Conservation (phyloP, 2,797 vertebrate genomes). For the Sphenopsis melanotis region DNA sequence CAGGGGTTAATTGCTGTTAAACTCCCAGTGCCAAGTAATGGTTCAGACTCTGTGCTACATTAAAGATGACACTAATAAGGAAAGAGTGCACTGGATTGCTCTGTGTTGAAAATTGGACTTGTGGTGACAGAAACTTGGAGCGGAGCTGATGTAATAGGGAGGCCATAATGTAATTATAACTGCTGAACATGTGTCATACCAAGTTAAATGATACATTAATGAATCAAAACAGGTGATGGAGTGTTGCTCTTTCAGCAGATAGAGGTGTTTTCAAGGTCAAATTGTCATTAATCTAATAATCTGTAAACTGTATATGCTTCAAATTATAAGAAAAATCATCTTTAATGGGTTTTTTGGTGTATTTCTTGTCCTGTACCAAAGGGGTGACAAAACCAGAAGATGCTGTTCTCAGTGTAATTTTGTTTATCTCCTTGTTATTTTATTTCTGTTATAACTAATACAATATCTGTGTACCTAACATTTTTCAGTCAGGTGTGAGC, state of each 20-base stretch:
- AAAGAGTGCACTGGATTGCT: conserved; percentile 80
- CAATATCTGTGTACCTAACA: neutral
- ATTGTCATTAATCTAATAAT: conserved; percentile 79
- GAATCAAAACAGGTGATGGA: conserved; percentile 81
- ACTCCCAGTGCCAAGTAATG: conserved; percentile 83
- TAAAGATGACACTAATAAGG: conserved; percentile 89
- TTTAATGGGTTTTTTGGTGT: conserved; percentile 1
- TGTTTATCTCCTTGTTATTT: conserved; percentile 39
- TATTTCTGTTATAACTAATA: neutral
- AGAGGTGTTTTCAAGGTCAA: conserved; percentile 81
- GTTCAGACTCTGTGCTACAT: conserved; percentile 83
- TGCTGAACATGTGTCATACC: conserved; percentile 79
- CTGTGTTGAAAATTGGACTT: conserved; percentile 79
- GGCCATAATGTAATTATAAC: conserved; percentile 81
- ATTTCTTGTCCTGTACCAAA: conserved; percentile 18
- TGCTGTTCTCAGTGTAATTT: conserved; percentile 3
- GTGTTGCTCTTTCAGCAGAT: conserved; percentile 75
- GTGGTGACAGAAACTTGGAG: conserved; percentile 82
- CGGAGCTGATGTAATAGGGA: conserved; percentile 78
- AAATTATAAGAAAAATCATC: conserved; percentile 69
- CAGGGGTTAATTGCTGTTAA: conserved; percentile 92
- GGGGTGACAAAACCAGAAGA: neutral
- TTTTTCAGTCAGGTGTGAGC: neutral
- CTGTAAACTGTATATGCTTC: conserved; percentile 74
- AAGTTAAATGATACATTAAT: conserved; percentile 81